phyloP scores from a whole-genome alignment of 2,797 vertebrate species.

The Petrocephalus schoutedeni region DNA sequence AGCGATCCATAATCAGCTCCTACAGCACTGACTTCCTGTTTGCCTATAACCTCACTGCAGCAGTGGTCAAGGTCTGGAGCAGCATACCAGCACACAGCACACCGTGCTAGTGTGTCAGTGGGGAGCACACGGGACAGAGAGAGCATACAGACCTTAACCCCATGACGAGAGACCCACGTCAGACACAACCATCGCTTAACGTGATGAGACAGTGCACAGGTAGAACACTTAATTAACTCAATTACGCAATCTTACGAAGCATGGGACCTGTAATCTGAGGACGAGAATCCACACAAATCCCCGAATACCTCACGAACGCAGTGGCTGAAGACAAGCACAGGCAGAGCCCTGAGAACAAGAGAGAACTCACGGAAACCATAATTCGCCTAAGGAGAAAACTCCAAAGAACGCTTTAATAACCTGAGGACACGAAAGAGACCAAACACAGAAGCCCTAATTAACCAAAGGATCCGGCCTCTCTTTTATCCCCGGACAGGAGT shows the following conservation, averaged over 20 bases:
- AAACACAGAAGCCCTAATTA: background rate
- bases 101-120: no score
- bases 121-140: no score
- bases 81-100: background rate
- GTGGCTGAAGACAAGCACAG: background rate
- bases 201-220: background rate
- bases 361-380: background rate
- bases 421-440: background rate
- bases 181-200: background rate
- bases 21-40: background rate
- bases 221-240: background rate
- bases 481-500: background rate
- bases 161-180: background rate
- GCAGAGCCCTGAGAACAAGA: background rate
- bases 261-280: background rate
- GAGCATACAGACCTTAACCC: background rate
- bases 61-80: background rate
- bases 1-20: background rate
- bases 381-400: background rate
- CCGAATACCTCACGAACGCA: background rate
- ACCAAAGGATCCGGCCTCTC: background rate
- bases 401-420: background rate
- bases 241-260: background rate
- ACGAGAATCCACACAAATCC: background rate
- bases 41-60: background rate